phyloP scores from a whole-genome alignment of 2,113 vertebrate species.

The Gavia stellata region DNA sequence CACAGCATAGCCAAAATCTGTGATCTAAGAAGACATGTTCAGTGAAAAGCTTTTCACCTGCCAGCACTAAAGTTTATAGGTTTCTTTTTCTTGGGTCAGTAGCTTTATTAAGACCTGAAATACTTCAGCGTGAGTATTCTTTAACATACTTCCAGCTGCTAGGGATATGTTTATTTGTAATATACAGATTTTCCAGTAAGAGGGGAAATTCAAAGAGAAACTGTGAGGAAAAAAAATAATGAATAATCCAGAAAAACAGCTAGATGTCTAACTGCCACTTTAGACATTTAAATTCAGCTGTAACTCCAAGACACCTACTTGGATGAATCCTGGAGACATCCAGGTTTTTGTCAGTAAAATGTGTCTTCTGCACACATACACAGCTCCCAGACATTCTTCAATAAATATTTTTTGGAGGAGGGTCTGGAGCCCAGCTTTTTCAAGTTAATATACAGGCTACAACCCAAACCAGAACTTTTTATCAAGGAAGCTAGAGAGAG shows the following conservation, averaged over 20 bases:
- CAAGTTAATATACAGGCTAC: not conserved
- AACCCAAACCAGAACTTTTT: not conserved
- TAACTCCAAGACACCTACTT: not conserved
- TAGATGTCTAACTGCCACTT: not conserved
- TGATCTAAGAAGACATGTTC: not conserved
- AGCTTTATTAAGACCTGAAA: slow-evolving; percentile 26
- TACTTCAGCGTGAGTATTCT: not conserved
- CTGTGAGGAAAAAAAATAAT: not conserved
- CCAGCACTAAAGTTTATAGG: slow-evolving; percentile 24
- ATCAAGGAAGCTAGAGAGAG: not conserved
- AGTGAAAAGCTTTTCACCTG: not conserved
- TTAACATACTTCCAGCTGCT: not conserved
- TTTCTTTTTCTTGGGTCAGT: slow-evolving; percentile 29
- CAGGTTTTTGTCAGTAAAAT: not conserved
- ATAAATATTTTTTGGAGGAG: not conserved
- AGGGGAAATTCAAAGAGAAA: not conserved
- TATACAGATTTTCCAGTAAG: not conserved
- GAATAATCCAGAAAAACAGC: not conserved
- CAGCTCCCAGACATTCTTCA: not conserved
- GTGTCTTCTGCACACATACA: not conserved
- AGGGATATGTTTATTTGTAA: not conserved
- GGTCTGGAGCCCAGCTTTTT: not conserved
- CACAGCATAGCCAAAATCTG: not conserved
- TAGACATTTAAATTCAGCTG: not conserved
- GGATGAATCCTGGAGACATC: not conserved